Evolutionary conservation across 2,888 invertebrate genomes (phyloP).

Genomic region (Chironomus tentans): DNA sequence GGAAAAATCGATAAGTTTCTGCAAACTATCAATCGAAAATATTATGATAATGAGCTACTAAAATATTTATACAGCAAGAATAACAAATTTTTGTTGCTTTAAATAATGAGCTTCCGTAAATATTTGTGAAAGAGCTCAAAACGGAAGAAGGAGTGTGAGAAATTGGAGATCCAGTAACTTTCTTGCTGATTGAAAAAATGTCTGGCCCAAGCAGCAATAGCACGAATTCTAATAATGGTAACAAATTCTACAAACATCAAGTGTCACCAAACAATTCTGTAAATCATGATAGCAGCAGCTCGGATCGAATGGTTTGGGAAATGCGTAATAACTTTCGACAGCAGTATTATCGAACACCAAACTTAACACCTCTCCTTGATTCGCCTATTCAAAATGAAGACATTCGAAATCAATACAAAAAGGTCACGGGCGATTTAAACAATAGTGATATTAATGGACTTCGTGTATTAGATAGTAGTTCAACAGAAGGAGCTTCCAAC

Average conservation of each 20-base stretch:
- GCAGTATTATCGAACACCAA: slow-evolving; percentile 17
- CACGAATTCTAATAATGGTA: background rate
- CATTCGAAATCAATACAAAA: background rate
- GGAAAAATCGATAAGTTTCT: slow-evolving; percentile 9
- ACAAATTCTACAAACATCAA: slow-evolving; percentile 16
- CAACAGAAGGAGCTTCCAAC: slow-evolving; percentile 44
- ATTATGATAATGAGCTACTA: slow-evolving; percentile 5
- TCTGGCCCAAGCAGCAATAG: background rate
- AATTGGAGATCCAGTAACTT: background rate
- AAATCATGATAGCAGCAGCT: background rate
- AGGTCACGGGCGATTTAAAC: background rate
- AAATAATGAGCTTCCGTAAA: background rate
- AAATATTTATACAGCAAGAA: background rate
- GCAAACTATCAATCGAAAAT: background rate
- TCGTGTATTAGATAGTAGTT: background rate
- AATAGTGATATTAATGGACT: background rate
- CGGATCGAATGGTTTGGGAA: slow-evolving; percentile 23
- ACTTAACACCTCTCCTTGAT: slow-evolving; percentile 35
- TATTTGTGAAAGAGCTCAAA: background rate
- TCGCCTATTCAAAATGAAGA: slow-evolving; percentile 35
- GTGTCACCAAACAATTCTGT: background rate
- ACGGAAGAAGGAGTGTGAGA: background rate
- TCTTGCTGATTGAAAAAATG: background rate
- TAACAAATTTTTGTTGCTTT: background rate
- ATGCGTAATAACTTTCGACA: slow-evolving; percentile 30